Conservation (phyloP, 2,113 vertebrate genomes). For the Cettia cetti region DNA sequence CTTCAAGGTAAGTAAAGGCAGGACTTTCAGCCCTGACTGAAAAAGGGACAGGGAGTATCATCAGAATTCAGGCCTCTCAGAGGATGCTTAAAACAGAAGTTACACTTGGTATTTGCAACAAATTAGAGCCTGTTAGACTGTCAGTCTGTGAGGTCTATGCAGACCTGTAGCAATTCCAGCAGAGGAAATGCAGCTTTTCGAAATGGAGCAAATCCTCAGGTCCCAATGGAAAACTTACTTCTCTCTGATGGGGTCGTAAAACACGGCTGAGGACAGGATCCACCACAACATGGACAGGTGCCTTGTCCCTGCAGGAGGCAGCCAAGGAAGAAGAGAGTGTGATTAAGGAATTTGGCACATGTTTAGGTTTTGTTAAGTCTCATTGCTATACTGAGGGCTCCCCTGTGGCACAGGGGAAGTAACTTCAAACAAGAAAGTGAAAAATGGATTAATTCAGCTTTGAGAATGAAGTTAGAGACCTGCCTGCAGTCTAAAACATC, state of each 20-base stretch:
- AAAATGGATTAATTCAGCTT: neutral
- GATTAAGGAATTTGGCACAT: neutral
- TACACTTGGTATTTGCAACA: neutral
- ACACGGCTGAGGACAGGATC: slow-evolving; percentile 91
- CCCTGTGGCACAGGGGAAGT: neutral
- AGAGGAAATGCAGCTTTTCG: neutral
- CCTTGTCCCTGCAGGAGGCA: slow-evolving; percentile 79
- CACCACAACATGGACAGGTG: slow-evolving; percentile 93
- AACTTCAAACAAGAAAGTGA: neutral
- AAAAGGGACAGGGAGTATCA: neutral
- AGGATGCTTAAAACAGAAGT: neutral
- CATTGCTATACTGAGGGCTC: neutral
- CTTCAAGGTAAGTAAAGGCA: neutral
- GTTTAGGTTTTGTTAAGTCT: neutral
- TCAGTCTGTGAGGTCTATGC: neutral
- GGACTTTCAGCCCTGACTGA: neutral
- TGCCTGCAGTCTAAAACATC: neutral
- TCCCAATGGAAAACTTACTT: slow-evolving; percentile 74
- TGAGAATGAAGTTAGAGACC: neutral
- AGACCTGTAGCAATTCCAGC: neutral
- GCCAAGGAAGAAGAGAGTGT: neutral
- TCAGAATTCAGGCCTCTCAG: neutral
- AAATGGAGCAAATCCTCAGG: neutral
- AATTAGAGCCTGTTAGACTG: neutral
- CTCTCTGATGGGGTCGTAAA: slow-evolving; percentile 94